Evolutionary conservation across 2,888 invertebrate genomes (phyloP).

Genomic region (Agrotis segetum): DNA sequence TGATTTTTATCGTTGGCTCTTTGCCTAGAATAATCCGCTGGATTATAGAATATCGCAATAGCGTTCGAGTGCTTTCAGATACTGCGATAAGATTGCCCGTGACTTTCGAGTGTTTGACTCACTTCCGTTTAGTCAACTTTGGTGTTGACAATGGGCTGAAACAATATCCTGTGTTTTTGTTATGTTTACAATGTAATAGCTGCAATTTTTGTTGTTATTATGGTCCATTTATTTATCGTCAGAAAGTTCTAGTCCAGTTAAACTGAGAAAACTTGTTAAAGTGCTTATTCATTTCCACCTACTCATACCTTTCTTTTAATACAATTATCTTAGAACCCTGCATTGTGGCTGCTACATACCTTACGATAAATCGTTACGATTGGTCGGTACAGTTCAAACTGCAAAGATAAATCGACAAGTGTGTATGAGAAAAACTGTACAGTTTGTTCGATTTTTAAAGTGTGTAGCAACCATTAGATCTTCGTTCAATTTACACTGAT

Average conservation of each 20-base stretch:
- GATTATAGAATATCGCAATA: slow-evolving; percentile 56
- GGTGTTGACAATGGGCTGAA: slow-evolving; percentile 30
- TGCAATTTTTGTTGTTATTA: neutral
- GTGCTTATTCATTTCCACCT: neutral
- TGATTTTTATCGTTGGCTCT: slow-evolving; percentile 51
- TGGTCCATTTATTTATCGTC: neutral
- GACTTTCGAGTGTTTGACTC: slow-evolving; percentile 50
- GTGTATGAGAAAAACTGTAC: no score
- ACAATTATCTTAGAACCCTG: neutral
- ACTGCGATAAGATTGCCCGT: slow-evolving; percentile 53
- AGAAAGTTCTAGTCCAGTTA: neutral
- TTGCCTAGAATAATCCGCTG: slow-evolving; percentile 31
- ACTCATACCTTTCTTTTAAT: neutral
- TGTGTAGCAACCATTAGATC: no score
- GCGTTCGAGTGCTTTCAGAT: slow-evolving; percentile 49
- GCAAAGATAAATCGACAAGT: no score
- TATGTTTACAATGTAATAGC: neutral
- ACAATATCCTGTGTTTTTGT: slow-evolving; percentile 48
- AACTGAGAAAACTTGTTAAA: neutral
- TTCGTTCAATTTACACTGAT: neutral
- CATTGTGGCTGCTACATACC: no score
- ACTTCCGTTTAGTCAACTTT: slow-evolving; percentile 53
- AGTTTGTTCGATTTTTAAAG: no score
- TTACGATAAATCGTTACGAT: no score
- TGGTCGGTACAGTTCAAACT: no score